Evolutionary conservation across 2,888 invertebrate genomes (phyloP).

Genomic region (Pseudococcus longispinus): DNA sequence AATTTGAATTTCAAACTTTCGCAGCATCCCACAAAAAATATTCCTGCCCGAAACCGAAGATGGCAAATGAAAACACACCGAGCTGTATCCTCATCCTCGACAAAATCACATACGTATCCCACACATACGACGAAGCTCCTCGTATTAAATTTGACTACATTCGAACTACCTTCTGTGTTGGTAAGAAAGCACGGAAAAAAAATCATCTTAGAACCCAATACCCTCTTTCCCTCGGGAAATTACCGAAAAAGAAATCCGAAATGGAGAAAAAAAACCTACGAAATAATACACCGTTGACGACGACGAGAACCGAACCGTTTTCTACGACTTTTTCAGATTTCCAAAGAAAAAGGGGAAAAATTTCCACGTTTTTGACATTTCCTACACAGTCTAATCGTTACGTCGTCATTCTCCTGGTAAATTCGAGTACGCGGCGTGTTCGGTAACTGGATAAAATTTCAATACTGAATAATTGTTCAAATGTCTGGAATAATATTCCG

Average conservation of each 20-base stretch:
- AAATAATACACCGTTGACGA: background rate
- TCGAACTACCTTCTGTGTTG: background rate
- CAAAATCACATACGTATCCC: background rate
- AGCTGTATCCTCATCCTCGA: background rate
- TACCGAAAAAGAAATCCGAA: constrained; percentile 11
- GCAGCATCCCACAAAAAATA: background rate
- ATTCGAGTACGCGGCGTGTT: background rate
- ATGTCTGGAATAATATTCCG: background rate
- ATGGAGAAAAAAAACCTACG: background rate
- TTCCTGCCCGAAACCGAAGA: background rate
- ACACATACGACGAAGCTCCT: background rate
- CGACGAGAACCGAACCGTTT: background rate
- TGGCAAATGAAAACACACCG: background rate
- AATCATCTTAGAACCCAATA: background rate
- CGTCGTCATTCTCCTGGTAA: background rate
- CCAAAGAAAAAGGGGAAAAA: background rate
- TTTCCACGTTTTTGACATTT: background rate
- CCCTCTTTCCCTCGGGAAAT: constrained; percentile 18
- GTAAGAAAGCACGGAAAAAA: background rate
- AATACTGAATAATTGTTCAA: too few species aligned
- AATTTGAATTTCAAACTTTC: background rate
- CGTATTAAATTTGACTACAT: background rate
- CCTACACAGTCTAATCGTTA: background rate
- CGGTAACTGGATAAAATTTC: background rate
- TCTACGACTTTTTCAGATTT: background rate